phyloP scores from a whole-genome alignment of 2,888 invertebrate species.

The Thysanoteuthis rhombus region DNA sequence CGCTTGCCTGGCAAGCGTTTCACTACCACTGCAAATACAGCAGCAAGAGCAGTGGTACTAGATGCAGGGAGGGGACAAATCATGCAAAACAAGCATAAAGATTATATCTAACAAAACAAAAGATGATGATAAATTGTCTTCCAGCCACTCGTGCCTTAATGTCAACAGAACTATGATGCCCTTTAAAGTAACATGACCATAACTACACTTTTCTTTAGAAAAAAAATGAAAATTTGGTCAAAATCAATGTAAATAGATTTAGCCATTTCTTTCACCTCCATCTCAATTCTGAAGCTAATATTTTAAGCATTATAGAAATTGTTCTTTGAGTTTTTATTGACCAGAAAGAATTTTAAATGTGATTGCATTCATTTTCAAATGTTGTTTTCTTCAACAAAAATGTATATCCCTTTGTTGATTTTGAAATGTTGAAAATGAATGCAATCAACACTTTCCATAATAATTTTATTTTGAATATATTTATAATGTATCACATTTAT shows the following conservation, averaged over 20 bases:
- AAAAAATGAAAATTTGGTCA: neutral
- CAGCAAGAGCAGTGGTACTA: neutral
- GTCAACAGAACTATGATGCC: neutral
- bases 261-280: neutral
- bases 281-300: neutral
- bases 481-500: neutral
- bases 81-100: neutral
- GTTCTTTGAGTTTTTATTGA: neutral
- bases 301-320: neutral
- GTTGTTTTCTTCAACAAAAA: neutral
- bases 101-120: neutral
- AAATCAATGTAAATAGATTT: neutral
- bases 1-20: neutral
- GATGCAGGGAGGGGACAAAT: neutral
- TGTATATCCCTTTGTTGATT: neutral
- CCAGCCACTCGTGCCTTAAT: neutral
- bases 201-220: neutral
- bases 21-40: neutral
- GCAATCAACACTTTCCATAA: neutral
- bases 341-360: neutral
- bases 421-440: neutral
- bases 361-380: neutral
- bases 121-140: too few species aligned
- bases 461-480: too few species aligned
- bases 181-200: neutral